phyloP scores from a whole-genome alignment of 2,888 invertebrate genomes.

The Herminia tarsipennalis region DNA sequence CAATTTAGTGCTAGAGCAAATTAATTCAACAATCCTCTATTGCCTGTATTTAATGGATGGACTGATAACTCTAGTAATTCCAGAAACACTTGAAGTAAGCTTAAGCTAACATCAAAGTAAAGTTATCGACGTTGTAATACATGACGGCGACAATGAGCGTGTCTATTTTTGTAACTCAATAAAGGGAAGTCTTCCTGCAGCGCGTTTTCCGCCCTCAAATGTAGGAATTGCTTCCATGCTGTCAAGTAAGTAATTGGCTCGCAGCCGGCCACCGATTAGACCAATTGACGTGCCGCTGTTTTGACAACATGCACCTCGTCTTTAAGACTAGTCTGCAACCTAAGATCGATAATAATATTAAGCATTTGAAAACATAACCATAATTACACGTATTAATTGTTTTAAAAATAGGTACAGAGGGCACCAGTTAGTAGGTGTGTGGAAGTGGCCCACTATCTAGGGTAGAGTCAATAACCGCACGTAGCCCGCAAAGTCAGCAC shows the following conservation, averaged over 20 bases:
- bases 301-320: conserved; percentile 74
- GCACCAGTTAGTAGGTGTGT: conserved; percentile 15
- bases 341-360: background rate
- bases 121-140: conserved; percentile 17
- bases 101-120: background rate
- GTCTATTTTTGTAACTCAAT: conserved; percentile 73
- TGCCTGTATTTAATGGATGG: background rate
- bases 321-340: conserved; percentile 29
- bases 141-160: conserved; percentile 55
- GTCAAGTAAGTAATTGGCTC: conserved; percentile 83
- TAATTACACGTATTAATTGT: too few relatives aligned
- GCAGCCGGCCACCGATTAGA: conserved; percentile 80
- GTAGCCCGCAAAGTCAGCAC: conserved; percentile 34
- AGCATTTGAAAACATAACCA: too few relatives aligned
- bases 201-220: conserved; percentile 82
- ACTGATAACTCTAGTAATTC: background rate
- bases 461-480: conserved; percentile 51
- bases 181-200: conserved; percentile 83
- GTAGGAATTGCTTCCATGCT: conserved; percentile 84
- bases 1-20: too few relatives aligned
- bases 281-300: conserved; percentile 83
- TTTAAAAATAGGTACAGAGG: too few relatives aligned
- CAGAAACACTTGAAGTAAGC: background rate
- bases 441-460: conserved; percentile 29
- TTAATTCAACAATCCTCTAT: too few relatives aligned